These are phyloP conservation scores for human (Homo sapiens) DNA, from an alignment of 2,113 vertebrate species.

Conservation along the genomic window DNA sequence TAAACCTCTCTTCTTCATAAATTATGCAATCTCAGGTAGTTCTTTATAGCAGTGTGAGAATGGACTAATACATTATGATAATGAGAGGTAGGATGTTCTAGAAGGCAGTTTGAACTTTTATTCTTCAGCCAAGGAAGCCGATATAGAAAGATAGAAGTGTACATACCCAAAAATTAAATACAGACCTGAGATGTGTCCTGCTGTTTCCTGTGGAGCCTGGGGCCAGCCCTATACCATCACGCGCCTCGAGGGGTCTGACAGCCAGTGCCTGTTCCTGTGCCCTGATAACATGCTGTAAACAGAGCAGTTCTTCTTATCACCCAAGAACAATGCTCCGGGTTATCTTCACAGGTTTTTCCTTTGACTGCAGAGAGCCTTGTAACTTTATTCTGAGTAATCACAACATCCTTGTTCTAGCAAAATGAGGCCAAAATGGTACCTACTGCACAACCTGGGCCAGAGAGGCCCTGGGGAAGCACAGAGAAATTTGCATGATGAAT, in stretches of 20 bases:
- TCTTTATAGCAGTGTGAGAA: too few relatives aligned
- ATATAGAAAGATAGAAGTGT: background rate
- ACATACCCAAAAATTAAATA: background rate
- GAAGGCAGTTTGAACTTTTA: background rate
- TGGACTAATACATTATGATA: background rate
- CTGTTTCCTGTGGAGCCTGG: background rate
- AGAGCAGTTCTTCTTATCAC: background rate
- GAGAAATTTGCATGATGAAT: background rate
- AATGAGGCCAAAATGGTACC: background rate
- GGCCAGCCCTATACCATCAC: rapidly evolving
- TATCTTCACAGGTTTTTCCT: background rate
- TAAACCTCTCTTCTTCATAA: too few relatives aligned
- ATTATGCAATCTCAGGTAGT: too few relatives aligned
- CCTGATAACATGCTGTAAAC: rapidly evolving
- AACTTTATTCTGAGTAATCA: background rate
- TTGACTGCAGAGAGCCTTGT: background rate
- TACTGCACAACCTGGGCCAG: background rate
- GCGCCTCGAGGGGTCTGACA: rapidly evolving
- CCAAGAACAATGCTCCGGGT: background rate
- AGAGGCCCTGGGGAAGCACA: background rate
- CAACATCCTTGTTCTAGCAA: background rate
- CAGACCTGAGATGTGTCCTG: background rate
- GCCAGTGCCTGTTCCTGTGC: background rate
- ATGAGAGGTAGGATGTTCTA: background rate
- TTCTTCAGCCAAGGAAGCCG: background rate